A percentile compares a stretch with the other conserved stretches of the same genome.
Evolutionary conservation across 2,113 vertebrate genomes (phyloP).

Genomic region (Menidia beryllina): DNA sequence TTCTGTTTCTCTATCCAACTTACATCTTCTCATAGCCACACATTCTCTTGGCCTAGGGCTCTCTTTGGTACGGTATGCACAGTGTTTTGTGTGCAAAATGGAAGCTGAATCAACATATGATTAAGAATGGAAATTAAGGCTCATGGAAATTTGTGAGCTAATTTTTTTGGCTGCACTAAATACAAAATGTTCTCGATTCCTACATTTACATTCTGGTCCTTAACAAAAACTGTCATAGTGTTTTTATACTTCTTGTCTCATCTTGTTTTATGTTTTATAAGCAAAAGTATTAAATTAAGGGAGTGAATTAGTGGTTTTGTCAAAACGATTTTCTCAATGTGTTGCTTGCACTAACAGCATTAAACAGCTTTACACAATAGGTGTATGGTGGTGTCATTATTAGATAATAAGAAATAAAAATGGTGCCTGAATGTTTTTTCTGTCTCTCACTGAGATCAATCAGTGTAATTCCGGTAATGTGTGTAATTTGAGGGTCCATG

Average conservation of each 20-base stretch:
- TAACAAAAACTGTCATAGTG: conserved; percentile 43
- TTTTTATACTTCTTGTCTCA: conserved; percentile 20
- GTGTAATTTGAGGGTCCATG: conserved; percentile 52
- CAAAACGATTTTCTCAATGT: conserved; percentile 50
- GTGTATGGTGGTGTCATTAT: conserved; percentile 31
- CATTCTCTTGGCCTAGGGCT: background rate
- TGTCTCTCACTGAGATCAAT: conserved; percentile 33
- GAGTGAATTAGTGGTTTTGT: conserved; percentile 35
- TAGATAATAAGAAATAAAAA: conserved; percentile 50
- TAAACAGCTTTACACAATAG: conserved; percentile 21
- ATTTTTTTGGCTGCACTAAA: conserved; percentile 71
- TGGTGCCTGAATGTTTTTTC: conserved; percentile 25
- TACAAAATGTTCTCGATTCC: conserved; percentile 53
- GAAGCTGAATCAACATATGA: conserved; percentile 50
- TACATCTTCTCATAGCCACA: background rate
- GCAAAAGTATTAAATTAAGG: conserved; percentile 30
- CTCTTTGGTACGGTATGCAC: conserved; percentile 26
- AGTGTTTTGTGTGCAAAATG: conserved; percentile 54
- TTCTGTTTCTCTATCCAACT: background rate
- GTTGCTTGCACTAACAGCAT: conserved; percentile 36
- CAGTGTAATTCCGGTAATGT: conserved; percentile 49
- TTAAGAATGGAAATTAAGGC: conserved; percentile 62
- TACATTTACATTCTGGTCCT: conserved; percentile 41
- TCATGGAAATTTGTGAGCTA: conserved; percentile 45
- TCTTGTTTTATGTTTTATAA: conserved; percentile 25